These are phyloP conservation scores for Triplophysa bombifrons DNA, from an alignment of 2,797 vertebrate genomes.

Conservation along the genomic window DNA sequence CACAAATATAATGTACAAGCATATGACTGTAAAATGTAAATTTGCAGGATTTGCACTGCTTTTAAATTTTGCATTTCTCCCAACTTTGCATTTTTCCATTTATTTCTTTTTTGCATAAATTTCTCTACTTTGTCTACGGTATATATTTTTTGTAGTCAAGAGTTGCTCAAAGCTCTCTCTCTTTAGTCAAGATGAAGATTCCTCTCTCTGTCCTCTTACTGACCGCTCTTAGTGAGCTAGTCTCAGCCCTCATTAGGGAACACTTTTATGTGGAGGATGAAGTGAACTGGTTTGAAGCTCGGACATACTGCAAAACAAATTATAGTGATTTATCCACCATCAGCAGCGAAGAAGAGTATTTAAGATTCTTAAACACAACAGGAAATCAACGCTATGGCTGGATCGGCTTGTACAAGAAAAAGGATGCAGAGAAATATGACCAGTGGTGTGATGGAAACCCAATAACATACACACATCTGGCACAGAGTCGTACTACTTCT, in stretches of 20 bases:
- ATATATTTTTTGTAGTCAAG: not conserved
- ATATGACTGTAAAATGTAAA: no score
- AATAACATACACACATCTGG: not conserved
- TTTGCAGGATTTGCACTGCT: not conserved
- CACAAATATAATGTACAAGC: no score
- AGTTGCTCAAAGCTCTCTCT: not conserved
- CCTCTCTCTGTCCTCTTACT: constrained; percentile 16
- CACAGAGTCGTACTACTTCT: rapidly evolving
- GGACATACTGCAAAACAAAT: not conserved
- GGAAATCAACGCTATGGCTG: not conserved
- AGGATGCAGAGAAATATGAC: not conserved
- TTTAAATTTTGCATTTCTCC: not conserved
- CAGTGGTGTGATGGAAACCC: constrained; percentile 40
- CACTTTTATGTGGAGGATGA: not conserved
- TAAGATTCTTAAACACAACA: not conserved
- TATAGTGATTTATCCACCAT: constrained; percentile 9
- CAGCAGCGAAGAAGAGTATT: not conserved
- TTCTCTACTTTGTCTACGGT: not conserved
- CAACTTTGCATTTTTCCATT: not conserved
- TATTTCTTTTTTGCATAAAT: not conserved
- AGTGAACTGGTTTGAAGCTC: constrained; percentile 16
- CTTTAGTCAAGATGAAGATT: not conserved
- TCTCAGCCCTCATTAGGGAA: not conserved
- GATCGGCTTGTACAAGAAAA: constrained; percentile 25
- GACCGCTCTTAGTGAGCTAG: constrained; percentile 13